Evolutionary conservation across 2,888 invertebrate species (phyloP).

Genomic region (Hypolimnas misippus): DNA sequence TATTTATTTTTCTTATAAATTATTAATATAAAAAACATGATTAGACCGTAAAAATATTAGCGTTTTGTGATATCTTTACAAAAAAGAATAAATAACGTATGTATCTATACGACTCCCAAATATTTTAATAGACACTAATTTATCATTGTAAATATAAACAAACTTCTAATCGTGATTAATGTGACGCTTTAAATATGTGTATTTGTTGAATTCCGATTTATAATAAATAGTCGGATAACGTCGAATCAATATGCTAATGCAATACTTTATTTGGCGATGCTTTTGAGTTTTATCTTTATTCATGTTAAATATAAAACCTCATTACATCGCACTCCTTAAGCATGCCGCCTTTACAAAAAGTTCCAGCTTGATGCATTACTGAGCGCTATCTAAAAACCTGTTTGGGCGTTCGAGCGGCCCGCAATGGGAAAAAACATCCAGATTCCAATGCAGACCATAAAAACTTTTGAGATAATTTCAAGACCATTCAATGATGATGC

Average conservation of each 20-base stretch:
- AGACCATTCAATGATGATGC: conserved; percentile 67
- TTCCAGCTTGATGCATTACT: conserved; percentile 80
- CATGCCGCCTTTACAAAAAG: conserved; percentile 78
- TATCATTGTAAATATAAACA: too few relatives aligned
- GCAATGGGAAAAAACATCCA: conserved; percentile 77
- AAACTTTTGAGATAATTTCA: conserved; percentile 81
- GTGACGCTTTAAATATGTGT: too few relatives aligned
- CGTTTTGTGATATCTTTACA: too few relatives aligned
- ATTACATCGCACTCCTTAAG: conserved; percentile 75
- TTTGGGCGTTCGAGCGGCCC: conserved; percentile 75
- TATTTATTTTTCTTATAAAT: too few relatives aligned
- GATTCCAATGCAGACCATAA: conserved; percentile 82
- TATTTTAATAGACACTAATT: too few relatives aligned
- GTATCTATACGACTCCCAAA: too few relatives aligned
- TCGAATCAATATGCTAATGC: not conserved
- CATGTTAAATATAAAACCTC: conserved; percentile 67
- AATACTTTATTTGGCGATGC: not conserved
- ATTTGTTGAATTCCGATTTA: too few relatives aligned
- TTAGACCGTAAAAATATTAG: too few relatives aligned
- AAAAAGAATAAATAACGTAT: too few relatives aligned
- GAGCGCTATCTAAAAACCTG: conserved; percentile 83
- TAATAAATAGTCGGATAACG: not conserved
- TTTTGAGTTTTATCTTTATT: conserved; percentile 18
- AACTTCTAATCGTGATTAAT: too few relatives aligned
- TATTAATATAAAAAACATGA: too few relatives aligned